A percentile compares a stretch with the other conserved stretches of the same genome.
Conservation (phyloP, 2,888 invertebrate species). For the Pelosia muscerda region DNA sequence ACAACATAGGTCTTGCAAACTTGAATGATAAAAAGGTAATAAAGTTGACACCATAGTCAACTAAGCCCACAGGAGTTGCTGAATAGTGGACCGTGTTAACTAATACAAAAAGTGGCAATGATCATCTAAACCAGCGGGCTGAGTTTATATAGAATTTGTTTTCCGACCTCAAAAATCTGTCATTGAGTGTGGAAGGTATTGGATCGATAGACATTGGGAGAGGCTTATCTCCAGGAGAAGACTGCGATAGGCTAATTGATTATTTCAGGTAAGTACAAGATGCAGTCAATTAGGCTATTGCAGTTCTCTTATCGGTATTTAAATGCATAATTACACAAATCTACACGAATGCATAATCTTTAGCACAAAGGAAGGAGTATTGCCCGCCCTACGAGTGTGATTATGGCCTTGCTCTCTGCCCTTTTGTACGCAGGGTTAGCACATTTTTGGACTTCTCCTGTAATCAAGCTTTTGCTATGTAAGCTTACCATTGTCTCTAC, state of each 20-base stretch:
- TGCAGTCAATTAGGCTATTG: neutral
- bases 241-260: neutral
- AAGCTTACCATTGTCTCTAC: neutral
- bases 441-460: neutral
- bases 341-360: neutral
- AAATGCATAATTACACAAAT: neutral
- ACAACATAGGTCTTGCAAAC: too few relatives aligned
- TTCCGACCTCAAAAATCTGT: too few relatives aligned
- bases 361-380: neutral
- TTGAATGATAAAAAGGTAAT: too few relatives aligned
- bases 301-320: neutral
- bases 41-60: too few relatives aligned
- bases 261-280: neutral
- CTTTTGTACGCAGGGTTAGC: neutral
- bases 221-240: too few relatives aligned
- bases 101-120: too few relatives aligned
- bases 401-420: neutral
- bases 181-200: neutral
- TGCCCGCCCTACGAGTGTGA: neutral
- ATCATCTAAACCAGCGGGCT: too few relatives aligned
- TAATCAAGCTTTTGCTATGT: neutral
- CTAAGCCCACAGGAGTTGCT: too few relatives aligned
- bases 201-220: too few relatives aligned
- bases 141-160: too few relatives aligned
- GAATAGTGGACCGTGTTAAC: too few relatives aligned